Base-by-base conservation (phyloP, 2,888 invertebrate genomes). In the Calameuta idolon region DNA sequence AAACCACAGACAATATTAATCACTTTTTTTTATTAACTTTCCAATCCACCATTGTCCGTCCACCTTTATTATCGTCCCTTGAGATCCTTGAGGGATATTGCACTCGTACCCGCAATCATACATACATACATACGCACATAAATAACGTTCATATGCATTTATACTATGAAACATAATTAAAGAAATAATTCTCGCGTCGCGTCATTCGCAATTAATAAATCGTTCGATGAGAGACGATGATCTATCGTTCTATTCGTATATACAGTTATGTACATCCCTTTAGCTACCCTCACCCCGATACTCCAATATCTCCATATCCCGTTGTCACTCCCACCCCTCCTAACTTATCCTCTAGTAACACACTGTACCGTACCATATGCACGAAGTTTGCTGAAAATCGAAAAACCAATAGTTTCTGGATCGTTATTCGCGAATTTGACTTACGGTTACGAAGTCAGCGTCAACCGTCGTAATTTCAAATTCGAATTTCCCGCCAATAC, bases 101-200 rank as follows among this genome's bases (percentile, higher is more conserved):
- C 55, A 55, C 55, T 55, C 23, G 55, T 55, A 55, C 55, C 55
- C 55, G 23, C 55, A 55, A 23, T 75, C 71, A 33, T 79, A 79
- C 77, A 81, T 79, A 76, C 73, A 40, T 80, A 23, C 55, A 80
- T 79, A 74, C 77, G 76, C 79, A 81, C 77, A 81, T 79, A 82
- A 74, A 78, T 76, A 76, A 83, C 81, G 80, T 77, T 81, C 79
- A 78, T 78, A 79, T 84, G 55, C 55, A 55, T 55, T 55, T 87
- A 85, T 86, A 88, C 88, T 87, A 87, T 88, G 83, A 86, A 88
- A 89, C 88, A 83, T 88, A 88, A 88, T 86, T 83, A 84, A 87
- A 86, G 85, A 83, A 89, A 87, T 86, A 84, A 86, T 84, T 81
- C 78, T 82, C 79, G 79, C 82, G 75, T 80, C 81, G 79, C 75